Evolutionary conservation across 2,888 invertebrate genomes (phyloP).

Genomic region (Erynnis tages): DNA sequence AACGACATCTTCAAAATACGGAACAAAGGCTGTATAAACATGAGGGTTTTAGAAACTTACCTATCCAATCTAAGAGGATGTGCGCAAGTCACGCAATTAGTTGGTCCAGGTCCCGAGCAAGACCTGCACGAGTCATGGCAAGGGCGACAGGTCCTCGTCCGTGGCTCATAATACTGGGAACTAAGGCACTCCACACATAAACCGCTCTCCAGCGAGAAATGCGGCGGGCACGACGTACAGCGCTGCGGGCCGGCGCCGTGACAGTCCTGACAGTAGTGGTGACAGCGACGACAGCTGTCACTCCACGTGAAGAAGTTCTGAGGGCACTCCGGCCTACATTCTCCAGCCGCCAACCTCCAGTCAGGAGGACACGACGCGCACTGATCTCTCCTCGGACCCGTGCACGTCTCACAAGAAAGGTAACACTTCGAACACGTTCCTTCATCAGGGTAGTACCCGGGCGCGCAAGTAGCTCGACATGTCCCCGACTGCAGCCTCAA

Average conservation of each 20-base stretch:
- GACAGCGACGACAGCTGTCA: conserved; percentile 93
- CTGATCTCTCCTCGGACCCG: conserved; percentile 91
- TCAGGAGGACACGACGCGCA: conserved; percentile 91
- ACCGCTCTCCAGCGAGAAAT: conserved; percentile 86
- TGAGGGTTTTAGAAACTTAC: conserved; percentile 47
- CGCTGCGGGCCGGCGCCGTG: conserved; percentile 89
- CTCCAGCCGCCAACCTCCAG: conserved; percentile 91
- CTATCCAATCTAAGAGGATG: conserved; percentile 86
- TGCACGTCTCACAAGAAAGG: conserved; percentile 91
- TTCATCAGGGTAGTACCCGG: conserved; percentile 92
- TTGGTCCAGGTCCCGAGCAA: conserved; percentile 87
- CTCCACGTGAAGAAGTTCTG: conserved; percentile 91
- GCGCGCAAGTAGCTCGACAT: conserved; percentile 89
- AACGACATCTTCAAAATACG: no score
- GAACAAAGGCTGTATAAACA: no score
- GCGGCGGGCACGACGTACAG: conserved; percentile 87
- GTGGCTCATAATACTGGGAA: conserved; percentile 87
- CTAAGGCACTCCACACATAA: conserved; percentile 88
- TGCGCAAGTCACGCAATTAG: conserved; percentile 86
- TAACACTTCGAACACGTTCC: conserved; percentile 92
- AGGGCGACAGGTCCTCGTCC: conserved; percentile 85
- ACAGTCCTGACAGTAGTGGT: conserved; percentile 93
- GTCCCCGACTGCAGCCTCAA: conserved; percentile 91
- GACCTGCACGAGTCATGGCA: conserved; percentile 87
- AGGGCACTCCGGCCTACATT: conserved; percentile 92